These are phyloP conservation scores for Heliconius hermathena DNA, from an alignment of 1,140 invertebrate species.

Conservation along the genomic window DNA sequence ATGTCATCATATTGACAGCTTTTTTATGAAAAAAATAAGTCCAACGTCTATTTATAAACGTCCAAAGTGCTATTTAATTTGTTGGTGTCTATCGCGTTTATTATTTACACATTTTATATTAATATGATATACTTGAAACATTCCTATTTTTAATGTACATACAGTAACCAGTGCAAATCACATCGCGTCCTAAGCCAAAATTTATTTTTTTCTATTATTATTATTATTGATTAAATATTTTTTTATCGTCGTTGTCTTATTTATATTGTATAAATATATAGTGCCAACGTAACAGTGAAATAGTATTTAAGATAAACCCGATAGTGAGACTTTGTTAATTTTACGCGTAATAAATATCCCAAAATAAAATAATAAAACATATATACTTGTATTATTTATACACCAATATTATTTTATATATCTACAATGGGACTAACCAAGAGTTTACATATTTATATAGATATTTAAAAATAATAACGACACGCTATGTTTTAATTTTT, in stretches of 20 bases:
- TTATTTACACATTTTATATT: slow-evolving; percentile 23
- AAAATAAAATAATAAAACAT: slow-evolving; percentile 41
- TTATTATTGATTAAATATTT: slow-evolving; percentile 25
- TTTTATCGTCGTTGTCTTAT: slow-evolving; percentile 49
- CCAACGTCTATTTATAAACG: not conserved
- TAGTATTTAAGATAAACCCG: slow-evolving; percentile 46
- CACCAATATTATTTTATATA: slow-evolving; percentile 9
- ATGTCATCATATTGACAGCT: not conserved
- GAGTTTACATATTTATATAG: not conserved
- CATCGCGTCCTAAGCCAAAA: slow-evolving; percentile 54
- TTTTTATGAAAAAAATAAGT: not conserved
- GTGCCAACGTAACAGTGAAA: slow-evolving; percentile 26
- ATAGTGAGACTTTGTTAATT: slow-evolving; percentile 63
- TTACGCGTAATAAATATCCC: slow-evolving; percentile 52
- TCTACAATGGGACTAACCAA: not conserved
- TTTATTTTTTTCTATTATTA: slow-evolving; percentile 46
- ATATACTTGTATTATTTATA: slow-evolving; percentile 27
- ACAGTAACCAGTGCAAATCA: slow-evolving; percentile 38
- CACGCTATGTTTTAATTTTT: not conserved
- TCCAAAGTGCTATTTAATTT: slow-evolving; percentile 23
- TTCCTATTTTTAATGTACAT: slow-evolving; percentile 42
- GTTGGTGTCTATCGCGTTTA: slow-evolving; percentile 22
- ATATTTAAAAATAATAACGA: slow-evolving; percentile 3
- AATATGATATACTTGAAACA: slow-evolving; percentile 22
- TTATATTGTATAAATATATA: slow-evolving; percentile 46